Evolutionary conservation across 2,113 vertebrate genomes (phyloP), one percentile per base, ranked within the genome.

Genomic region (Thymallus thymallus): DNA sequence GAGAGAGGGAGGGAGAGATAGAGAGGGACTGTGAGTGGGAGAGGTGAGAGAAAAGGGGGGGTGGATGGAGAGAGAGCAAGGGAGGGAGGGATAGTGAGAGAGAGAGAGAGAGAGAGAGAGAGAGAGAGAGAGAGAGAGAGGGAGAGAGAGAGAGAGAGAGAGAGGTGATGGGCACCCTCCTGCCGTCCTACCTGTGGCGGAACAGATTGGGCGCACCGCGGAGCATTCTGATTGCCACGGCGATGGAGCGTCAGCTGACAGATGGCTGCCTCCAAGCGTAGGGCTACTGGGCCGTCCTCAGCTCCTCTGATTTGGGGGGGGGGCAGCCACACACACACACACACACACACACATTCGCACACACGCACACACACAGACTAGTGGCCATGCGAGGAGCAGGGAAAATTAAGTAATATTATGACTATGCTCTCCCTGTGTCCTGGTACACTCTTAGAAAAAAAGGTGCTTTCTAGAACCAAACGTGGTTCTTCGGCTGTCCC

Each of bases 191-290:
- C 92, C 91, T 92, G 93, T 81, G 85, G 91, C 74, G 89, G 86
- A 90, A 90, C 92, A 92, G 91, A 92, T 91, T 92, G 92, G 91
- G 89, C 87, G 72, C 63, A 85, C 90, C 79, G 77, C 86, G 81
- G 88, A 85, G 88, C 82, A 72, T 90, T 91, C 91, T 88, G 88
- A 90, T 90, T 88, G 89, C 88, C 29, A 88, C 83, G 89, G 90
- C 87, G 84, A 88, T 85, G 76, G 78, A 84, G 86, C 87, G 78
- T 88, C 87, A 87, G 84, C 87, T 86, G 90, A 91, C 93, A 92
- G 91, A 92, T 91, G 91, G 89, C 90, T 85, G 84, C 89, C 91
- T 90, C 81, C 69, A 30, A 90, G 88, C 72, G 78, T 55, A 85
- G 88, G 85, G 86, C 86, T n/a, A 85, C 75, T 26, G 73, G 80